Evolutionary conservation across 2,113 vertebrate genomes (phyloP).

Genomic region (Callionymus lyra): DNA sequence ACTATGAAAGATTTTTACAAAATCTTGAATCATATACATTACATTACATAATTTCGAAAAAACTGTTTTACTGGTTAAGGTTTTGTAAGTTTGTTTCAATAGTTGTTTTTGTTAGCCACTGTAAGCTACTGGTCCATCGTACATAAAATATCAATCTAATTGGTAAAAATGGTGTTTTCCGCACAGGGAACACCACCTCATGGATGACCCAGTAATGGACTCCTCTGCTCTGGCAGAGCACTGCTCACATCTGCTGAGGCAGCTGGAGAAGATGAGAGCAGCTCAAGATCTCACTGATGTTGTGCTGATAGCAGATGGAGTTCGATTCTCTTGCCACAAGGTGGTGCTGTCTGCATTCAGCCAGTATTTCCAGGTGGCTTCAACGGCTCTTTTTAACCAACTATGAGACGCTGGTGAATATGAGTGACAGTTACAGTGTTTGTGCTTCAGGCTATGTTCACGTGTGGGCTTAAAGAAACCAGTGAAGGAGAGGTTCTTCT

Average conservation of each 20-base stretch:
- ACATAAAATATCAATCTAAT: too few relatives aligned
- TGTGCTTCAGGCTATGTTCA: constrained; percentile 74
- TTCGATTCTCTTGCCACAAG: constrained; percentile 79
- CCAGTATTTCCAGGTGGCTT: constrained; percentile 75
- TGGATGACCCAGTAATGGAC: constrained; percentile 45
- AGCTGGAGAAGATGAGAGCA: constrained; percentile 73
- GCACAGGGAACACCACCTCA: constrained; percentile 4
- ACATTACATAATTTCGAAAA: too few relatives aligned
- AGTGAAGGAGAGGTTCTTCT: constrained; percentile 69
- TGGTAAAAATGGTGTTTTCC: neutral
- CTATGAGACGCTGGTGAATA: neutral
- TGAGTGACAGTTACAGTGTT: neutral
- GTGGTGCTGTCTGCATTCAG: constrained; percentile 83
- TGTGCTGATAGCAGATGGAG: constrained; percentile 74
- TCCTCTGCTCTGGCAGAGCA: constrained; percentile 51
- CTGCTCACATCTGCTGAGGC: constrained; percentile 66
- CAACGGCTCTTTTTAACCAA: neutral
- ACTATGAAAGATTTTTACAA: too few relatives aligned
- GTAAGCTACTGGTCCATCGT: too few relatives aligned
- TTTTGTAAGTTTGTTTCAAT: too few relatives aligned
- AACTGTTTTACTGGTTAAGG: too few relatives aligned
- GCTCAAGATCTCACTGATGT: constrained; percentile 74
- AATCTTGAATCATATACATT: too few relatives aligned
- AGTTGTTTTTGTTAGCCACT: too few relatives aligned
- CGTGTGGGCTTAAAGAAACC: constrained; percentile 80